Base-by-base conservation (phyloP, 2,888 invertebrate genomes). In the Drosophila robusta region DNA sequence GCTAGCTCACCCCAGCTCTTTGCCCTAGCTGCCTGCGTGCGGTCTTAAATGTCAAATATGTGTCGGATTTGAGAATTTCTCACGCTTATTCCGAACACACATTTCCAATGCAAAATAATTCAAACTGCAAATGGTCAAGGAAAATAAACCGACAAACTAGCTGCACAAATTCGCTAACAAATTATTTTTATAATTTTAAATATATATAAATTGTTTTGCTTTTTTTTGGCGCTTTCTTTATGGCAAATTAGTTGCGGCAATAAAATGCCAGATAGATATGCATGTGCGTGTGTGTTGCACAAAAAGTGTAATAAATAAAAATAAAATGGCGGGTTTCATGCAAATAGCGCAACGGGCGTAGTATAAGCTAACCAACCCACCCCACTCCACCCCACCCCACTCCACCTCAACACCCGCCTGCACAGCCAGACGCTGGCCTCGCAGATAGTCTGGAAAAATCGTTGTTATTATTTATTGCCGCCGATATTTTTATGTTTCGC, bases 391-490 rank as follows among this genome's bases (percentile, higher is more conserved):
- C 24, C 44, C 14, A 9, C 18, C 11, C 32, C 50, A 9, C 18
- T 8, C 32, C 50, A 34, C 49, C 24, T 41, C 18, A 18, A 18
- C 18, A 18, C 24, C 26, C 38, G 32, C 14, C n/a, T 9, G 8
- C 12, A 16, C 64, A 52, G 55, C 36, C 38, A 24, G 51, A 61
- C 74, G 66, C 74, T 69, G 63, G 58, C 74, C 58, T 78, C 67
- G 65, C 68, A 51, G 89, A 81, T 84, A 89, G 85, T 84, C 84
- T 87, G 87, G 79, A 89, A 89, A 29, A 89, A 88, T 88, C 85
- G 89, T 87, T 89, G 89, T 89, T 87, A 87, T 87, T 87, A 87
- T 87, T 87, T 87, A 87, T 87, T 89, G 84, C 90, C 80, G 84
- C 68, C 81, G 80, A 89, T 89, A 88, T 86, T 87, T 87, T 87